phyloP scores from a whole-genome alignment of 2,888 invertebrate genomes.

The Acleris literana region DNA sequence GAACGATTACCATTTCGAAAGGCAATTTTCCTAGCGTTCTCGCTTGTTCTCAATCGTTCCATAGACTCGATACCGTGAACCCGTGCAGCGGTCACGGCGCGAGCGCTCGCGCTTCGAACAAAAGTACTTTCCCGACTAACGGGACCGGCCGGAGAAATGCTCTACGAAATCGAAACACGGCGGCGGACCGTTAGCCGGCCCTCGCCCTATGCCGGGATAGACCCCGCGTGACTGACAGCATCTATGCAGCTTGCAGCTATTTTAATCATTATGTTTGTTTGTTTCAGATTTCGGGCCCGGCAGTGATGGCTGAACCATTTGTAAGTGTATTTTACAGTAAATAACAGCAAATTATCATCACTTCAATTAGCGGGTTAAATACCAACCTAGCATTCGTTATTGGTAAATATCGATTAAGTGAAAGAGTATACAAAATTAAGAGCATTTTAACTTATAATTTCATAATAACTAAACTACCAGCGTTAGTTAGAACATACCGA shows the following conservation, averaged over 20 bases:
- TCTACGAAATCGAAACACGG: conserved; percentile 84
- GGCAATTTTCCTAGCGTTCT: conserved; percentile 35
- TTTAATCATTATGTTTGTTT: conserved; percentile 55
- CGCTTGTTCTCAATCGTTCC: conserved; percentile 29
- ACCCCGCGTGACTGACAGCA: conserved; percentile 13
- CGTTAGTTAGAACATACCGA: too few species aligned
- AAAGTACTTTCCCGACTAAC: conserved; percentile 82
- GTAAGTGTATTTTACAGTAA: too few species aligned
- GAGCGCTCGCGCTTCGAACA: conserved; percentile 63
- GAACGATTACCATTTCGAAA: conserved; percentile 27
- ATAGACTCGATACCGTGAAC: conserved; percentile 70
- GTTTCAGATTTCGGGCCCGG: conserved; percentile 1
- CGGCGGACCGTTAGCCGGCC: conserved; percentile 79
- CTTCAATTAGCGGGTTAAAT: too few species aligned
- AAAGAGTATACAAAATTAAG: too few species aligned
- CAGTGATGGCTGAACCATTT: too few species aligned
- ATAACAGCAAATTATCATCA: too few species aligned
- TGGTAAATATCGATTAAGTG: too few species aligned
- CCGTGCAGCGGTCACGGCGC: conserved; percentile 50
- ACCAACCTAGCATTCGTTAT: too few species aligned
- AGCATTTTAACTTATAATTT: too few species aligned
- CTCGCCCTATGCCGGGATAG: conserved; percentile 60
- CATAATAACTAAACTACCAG: too few species aligned
- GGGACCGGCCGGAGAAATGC: conserved; percentile 81
- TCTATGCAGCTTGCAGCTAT: conserved; percentile 42